Evolutionary conservation across 2,888 invertebrate species (phyloP).

Genomic region (Melikaiella ostensackeni): DNA sequence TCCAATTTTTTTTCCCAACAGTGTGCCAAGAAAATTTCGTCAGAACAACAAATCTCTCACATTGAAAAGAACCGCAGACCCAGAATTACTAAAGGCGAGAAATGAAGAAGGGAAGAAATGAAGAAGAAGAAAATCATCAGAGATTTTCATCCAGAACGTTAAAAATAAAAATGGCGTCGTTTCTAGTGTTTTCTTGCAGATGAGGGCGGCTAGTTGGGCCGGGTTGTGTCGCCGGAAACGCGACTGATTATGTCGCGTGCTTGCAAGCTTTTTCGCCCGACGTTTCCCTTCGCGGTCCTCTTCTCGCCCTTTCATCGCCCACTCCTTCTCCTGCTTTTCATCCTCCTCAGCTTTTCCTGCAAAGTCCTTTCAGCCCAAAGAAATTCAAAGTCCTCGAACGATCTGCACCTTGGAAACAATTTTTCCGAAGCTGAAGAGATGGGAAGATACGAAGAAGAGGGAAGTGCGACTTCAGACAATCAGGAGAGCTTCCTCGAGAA

Average conservation of each 20-base stretch:
- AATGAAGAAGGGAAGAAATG: slow-evolving; percentile 27
- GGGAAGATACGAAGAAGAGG: slow-evolving; percentile 20
- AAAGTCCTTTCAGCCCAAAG: slow-evolving; percentile 54
- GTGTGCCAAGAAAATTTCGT: background rate
- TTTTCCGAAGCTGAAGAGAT: slow-evolving; percentile 19
- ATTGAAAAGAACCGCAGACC: background rate
- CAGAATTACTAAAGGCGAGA: background rate
- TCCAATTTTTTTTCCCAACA: background rate
- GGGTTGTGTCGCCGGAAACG: slow-evolving; percentile 64
- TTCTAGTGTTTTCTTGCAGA: slow-evolving; percentile 57
- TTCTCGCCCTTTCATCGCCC: slow-evolving; percentile 46
- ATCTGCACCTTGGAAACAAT: background rate
- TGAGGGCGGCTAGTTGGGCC: slow-evolving; percentile 62
- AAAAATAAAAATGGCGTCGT: slow-evolving; percentile 24
- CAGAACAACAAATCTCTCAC: background rate
- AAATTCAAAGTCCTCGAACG: slow-evolving; percentile 48
- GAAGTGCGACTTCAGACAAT: slow-evolving; percentile 41
- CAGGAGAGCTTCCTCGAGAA: slow-evolving; percentile 44
- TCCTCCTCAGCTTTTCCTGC: slow-evolving; percentile 50
- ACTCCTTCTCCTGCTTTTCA: slow-evolving; percentile 56
- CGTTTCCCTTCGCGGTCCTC: slow-evolving; percentile 59
- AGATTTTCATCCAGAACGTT: background rate
- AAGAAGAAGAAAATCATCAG: background rate
- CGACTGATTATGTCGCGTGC: slow-evolving; percentile 75
- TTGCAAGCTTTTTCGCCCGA: slow-evolving; percentile 65